These are phyloP conservation scores for Campylomormyrus tamandua DNA, from an alignment of 2,113 vertebrate genomes.

Conservation along the genomic window DNA sequence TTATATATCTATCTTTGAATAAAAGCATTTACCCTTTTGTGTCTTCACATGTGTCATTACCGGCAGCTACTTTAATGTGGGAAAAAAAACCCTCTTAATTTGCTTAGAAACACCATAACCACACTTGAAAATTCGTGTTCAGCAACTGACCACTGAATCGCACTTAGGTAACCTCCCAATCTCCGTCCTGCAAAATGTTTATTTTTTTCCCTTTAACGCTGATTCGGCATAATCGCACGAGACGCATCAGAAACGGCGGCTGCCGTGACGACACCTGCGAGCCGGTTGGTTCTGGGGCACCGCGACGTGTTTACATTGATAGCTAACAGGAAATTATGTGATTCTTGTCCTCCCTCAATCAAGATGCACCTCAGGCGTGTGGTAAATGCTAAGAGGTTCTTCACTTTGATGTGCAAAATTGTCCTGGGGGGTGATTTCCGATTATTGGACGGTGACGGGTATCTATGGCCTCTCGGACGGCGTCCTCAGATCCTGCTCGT, in stretches of 20 bases:
- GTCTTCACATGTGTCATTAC: background rate
- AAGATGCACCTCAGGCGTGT: background rate
- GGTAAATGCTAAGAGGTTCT: background rate
- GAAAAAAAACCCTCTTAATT: background rate
- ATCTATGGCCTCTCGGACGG: background rate
- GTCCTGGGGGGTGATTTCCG: no score
- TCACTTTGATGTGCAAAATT: background rate
- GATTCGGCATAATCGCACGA: background rate
- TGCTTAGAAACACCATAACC: background rate
- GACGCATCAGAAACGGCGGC: background rate
- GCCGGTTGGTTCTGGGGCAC: background rate
- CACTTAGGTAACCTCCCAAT: background rate
- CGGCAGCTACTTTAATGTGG: background rate
- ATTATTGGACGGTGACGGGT: background rate
- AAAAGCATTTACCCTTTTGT: background rate
- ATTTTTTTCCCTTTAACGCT: background rate
- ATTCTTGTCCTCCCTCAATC: background rate
- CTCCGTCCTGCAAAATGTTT: background rate
- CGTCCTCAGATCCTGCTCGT: background rate
- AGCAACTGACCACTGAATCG: background rate
- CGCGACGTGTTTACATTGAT: background rate
- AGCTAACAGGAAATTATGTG: background rate
- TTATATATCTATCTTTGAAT: background rate
- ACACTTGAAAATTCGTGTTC: background rate
- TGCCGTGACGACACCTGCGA: background rate